Base-by-base conservation (phyloP, 2,888 invertebrate genomes). In the Acronicta aceris region DNA sequence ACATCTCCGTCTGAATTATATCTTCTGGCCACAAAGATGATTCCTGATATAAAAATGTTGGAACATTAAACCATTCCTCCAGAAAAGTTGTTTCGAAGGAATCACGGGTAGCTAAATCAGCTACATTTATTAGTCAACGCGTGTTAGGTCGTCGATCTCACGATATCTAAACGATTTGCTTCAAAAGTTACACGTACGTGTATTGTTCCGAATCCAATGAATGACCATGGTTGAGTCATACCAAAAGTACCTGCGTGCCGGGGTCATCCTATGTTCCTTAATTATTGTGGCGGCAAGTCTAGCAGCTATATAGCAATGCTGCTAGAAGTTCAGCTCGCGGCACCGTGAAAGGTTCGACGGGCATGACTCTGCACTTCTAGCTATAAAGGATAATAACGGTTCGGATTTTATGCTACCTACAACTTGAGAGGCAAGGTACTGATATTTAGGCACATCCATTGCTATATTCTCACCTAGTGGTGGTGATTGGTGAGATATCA, bases 81-180 rank as follows among this genome's bases (percentile, higher is more conserved):
- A 41, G 25, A 25, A 5, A 15, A 15, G 38, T 27, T 12, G 12
- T 17, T 5, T n/a, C n/a, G n/a, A n/a, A n/a, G n/a, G n/a, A n/a
- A n/a, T n/a, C n/a, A n/a, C n/a, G n/a, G n/a, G n/a, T 49, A 42
- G 56, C 30, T 4, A 49, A 16, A 9, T 49, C 41, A n/a, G 42
- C 33, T 41, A 49, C 21, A 17, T 56, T 49, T 1, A 57, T 30
- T 57, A 49, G 15, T 25, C 13, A 13, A 36, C 15, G 7, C 25
- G 49, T 7, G 49, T 49, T 9, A 56, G n/a, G 10, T 42, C 46
- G 12, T 56, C 49, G 5, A 56, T 48, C 9, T 58, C 58, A 5
- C 51, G n/a, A n/a, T n/a, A n/a, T n/a, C 51, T 5, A 58, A 27
- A 10, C 51, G 51, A 17, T 58, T 36, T 0, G 50, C 50, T 45